Percentiles rank a stretch among this genome's conserved stretches.
phyloP scores from a whole-genome alignment of 2,113 vertebrate genomes.

The Halcyon senegalensis region DNA sequence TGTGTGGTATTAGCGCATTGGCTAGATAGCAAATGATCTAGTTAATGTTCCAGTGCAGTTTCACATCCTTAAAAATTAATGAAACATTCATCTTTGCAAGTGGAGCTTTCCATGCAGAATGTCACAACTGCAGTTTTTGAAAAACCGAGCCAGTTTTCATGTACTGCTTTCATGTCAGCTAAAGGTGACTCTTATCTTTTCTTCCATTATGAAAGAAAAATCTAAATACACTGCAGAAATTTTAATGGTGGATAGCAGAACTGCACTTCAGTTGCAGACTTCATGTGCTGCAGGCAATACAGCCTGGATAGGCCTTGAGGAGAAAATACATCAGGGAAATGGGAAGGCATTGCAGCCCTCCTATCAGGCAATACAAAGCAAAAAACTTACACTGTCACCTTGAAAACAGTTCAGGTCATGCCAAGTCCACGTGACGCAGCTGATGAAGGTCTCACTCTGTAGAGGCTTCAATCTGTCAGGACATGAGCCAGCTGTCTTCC shows the following conservation, averaged over 20 bases:
- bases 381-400: neutral
- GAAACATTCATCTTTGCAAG: constrained; percentile 26
- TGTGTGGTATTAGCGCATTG: neutral
- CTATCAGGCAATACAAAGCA: neutral
- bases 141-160: neutral
- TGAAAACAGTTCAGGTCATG: neutral
- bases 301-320: neutral
- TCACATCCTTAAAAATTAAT: constrained; percentile 46
- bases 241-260: neutral
- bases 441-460: neutral
- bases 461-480: neutral
- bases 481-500: neutral
- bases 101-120: neutral
- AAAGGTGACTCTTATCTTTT: neutral
- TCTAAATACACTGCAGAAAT: neutral
- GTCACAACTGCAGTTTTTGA: neutral
- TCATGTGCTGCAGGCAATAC: neutral
- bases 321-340: neutral
- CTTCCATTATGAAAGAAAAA: neutral
- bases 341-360: neutral
- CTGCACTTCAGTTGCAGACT: neutral
- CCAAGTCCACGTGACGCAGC: neutral
- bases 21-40: neutral
- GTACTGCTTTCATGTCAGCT: neutral
- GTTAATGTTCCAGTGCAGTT: constrained; percentile 3